Evolutionary conservation across 2,113 vertebrate genomes (phyloP).

Genomic region (Ovis canadensis): DNA sequence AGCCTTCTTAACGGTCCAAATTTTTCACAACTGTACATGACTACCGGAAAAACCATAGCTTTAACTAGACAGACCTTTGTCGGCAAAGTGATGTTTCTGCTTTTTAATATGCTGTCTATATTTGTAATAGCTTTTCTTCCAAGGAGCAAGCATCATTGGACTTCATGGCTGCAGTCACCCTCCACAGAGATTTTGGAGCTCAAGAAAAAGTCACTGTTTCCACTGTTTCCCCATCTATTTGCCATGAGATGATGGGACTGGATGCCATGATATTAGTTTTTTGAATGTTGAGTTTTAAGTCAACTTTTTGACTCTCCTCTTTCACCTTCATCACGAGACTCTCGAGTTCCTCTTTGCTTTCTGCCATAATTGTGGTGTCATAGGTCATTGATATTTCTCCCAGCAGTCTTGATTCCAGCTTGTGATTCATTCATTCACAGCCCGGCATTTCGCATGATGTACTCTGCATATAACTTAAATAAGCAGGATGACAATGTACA

Average conservation of each 20-base stretch:
- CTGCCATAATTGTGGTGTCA: background rate
- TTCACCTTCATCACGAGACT: background rate
- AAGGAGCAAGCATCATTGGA: background rate
- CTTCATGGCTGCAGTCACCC: background rate
- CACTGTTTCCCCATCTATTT: background rate
- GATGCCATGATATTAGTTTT: background rate
- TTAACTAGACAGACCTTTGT: background rate
- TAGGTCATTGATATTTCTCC: background rate
- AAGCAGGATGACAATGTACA: background rate
- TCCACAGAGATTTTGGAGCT: background rate
- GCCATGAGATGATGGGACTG: background rate
- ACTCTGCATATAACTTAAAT: background rate
- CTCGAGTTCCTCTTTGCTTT: background rate
- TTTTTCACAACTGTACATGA: background rate
- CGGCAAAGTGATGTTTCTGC: background rate
- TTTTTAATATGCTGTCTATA: background rate
- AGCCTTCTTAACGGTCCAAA: background rate
- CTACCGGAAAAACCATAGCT: background rate
- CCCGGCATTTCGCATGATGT: background rate
- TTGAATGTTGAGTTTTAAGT: background rate
- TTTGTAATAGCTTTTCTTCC: background rate
- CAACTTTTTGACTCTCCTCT: background rate
- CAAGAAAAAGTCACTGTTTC: background rate
- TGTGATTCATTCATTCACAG: background rate
- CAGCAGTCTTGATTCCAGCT: background rate